Base-by-base conservation (phyloP, 1,140 invertebrate species). In the Drosophila micromelanica region DNA sequence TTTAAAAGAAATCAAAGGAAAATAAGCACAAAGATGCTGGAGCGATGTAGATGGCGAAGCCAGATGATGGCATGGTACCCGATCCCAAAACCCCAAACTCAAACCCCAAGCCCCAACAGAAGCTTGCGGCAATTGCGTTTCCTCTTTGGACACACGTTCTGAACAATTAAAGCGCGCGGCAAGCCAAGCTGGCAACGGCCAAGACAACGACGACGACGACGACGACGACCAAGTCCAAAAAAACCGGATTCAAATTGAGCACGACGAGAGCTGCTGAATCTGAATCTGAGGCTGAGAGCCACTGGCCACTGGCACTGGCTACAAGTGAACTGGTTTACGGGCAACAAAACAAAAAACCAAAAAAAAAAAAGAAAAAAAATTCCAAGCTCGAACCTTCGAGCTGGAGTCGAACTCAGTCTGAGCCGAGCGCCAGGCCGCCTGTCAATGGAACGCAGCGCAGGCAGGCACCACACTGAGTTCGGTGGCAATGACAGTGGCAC, bases 401-500 rank as follows among this genome's bases (percentile, higher is more conserved):
- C 73, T 67, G 69, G 71, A 72, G 49, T 64, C 73, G 56, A 59
- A 45, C 32, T 48, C 15, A 59, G 40, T 55, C 20, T 27, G 52
- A 49, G 57, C 35, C 32, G 77, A 65, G 78, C 72, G 67, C 77
- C 73, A 76, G 37, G 7, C 56, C 11, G 68, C 57, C 65, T 71
- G 65, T 74, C 68, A 74, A 73, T 73, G 70, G 70, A 73, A 60
- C 70, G 59, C 59, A 52, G 55, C 30, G 42, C 49, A 78, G 90
- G 42, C 49, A 78, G 90, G 90, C 90, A 91, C 84, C 90, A 91
- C 90, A 91, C 90, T 91, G 90, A 90, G 90, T 91, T 90, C 90
- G 81, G 90, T 91, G 90, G 90, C 90, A 91, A 91, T 91, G 90
- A 91, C 90, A 91, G 90, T 91, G 90, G 90, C 90, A 91, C 81